These are phyloP conservation scores for Premnoplex brunnescens DNA, from an alignment of 2,797 vertebrate species.

Conservation along the genomic window DNA sequence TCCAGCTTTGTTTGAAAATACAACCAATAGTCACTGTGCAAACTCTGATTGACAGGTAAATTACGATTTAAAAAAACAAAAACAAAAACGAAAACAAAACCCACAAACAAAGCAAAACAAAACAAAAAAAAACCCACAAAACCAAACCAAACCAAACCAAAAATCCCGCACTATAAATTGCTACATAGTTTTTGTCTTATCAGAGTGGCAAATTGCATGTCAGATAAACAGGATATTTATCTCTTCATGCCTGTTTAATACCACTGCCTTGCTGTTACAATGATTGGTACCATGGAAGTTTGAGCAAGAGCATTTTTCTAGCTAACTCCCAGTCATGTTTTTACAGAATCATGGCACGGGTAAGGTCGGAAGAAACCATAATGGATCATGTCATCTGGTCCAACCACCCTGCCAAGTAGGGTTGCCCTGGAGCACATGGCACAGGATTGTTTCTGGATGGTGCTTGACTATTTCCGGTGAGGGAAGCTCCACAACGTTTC, in stretches of 20 bases:
- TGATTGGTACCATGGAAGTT: background rate
- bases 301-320: background rate
- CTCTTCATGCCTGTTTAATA: background rate
- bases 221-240: background rate
- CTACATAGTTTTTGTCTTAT: background rate
- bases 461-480: background rate
- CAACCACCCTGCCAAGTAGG: background rate
- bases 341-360: background rate
- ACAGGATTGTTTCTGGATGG: no score
- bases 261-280: background rate
- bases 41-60: background rate
- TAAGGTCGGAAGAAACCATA: background rate
- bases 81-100: no score
- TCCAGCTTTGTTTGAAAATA: background rate
- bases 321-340: background rate
- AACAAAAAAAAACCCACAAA: no score
- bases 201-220: background rate
- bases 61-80: background rate
- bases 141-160: no score
- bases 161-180: background rate
- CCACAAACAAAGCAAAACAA: no score
- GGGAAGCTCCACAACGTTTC: no score
- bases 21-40: background rate
- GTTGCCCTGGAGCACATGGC: background rate
- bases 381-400: accelerated